Evolutionary conservation across 2,797 vertebrate species (phyloP), one percentile per base, ranked within the genome.

Genomic region (Sebastes elongatus): DNA sequence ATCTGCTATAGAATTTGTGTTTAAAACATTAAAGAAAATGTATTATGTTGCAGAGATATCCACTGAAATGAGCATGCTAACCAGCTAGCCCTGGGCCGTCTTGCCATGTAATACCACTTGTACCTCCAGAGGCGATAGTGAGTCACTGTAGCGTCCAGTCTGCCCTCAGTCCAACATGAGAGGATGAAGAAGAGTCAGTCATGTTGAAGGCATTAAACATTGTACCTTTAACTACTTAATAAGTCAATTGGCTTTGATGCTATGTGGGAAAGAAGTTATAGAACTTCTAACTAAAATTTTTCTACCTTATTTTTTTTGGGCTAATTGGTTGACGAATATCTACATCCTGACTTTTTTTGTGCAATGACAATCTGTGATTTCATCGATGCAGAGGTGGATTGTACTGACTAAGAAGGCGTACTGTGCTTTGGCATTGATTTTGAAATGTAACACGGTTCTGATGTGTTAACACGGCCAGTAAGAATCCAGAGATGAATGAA

Each of bases 61-160:
- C 0, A n/a, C 18, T 52, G 46, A 52, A n/a, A 52, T 52, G 46
- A 52, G 18, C 18, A n/a, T 52, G 46, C 46, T 52, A n/a, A 52
- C 46, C 46, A 52, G 46, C 46, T 9, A n/a, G 46, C 46, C 16
- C 10, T 0, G 38, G 38, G 0, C 38, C 38, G 0, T 38, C 38
- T 0, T 38, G 38, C 38, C 13, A 14, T 38, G 38, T 46, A 18
- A 16, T 18, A 46, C 46, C 46, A 52, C 46, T n/a, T 4, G 46
- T 10, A 20, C 16, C 46, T 52, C 18, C 16, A 52, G 46, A 52
- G 46, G 20, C 46, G 46, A 52, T 52, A 52, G 18, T 52, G 46
- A 52, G 46, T 52, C 46, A 52, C 18, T n/a, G 46, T 52, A n/a
- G 46, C 1, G 46, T 52, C 46, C 46, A 20, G 46, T 52, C 16